Conservation (phyloP, 2,888 invertebrate species). For the Lasius fuliginosus region DNA sequence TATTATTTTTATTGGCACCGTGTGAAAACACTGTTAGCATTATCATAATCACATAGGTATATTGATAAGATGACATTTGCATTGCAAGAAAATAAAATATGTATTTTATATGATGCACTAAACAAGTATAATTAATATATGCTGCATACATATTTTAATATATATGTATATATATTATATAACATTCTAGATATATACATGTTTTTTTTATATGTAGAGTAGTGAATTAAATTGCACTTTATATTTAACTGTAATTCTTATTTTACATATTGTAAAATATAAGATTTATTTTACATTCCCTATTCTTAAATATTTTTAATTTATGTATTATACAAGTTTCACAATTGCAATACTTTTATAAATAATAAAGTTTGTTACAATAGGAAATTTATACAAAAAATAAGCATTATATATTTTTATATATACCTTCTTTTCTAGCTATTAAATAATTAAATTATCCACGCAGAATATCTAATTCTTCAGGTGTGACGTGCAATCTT, state of each 20-base stretch:
- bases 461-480: constrained; percentile 91
- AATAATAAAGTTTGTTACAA: background rate
- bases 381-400: background rate
- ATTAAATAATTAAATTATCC: constrained; percentile 79
- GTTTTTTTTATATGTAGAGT: too few relatives aligned
- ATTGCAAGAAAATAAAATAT: too few relatives aligned
- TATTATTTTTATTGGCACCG: too few relatives aligned
- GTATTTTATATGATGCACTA: too few relatives aligned
- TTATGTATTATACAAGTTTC: background rate
- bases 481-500: constrained; percentile 91
- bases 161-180: background rate
- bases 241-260: constrained; percentile 9
- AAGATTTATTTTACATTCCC: background rate
- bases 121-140: background rate
- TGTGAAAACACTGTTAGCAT: background rate
- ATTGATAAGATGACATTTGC: too few relatives aligned
- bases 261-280: constrained; percentile 1
- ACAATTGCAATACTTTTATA: background rate
- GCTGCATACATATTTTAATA: background rate
- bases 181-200: background rate
- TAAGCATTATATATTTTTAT: background rate
- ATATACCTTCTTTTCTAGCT: background rate
- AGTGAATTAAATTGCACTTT: background rate
- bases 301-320: constrained; percentile 22
- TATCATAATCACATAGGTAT: background rate